Evolutionary conservation across 2,888 invertebrate species (phyloP).

Genomic region (Parnassius apollo): DNA sequence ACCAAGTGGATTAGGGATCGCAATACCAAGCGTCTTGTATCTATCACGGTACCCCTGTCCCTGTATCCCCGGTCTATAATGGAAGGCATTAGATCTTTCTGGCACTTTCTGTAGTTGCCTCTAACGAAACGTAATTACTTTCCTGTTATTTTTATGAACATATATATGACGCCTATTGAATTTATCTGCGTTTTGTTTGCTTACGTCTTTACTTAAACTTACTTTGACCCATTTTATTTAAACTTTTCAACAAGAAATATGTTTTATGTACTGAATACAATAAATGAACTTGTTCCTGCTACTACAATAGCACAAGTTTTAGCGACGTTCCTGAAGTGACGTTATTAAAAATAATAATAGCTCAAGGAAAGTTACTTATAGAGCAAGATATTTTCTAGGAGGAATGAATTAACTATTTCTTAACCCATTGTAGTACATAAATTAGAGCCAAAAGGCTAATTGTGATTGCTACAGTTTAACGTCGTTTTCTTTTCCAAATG

Average conservation of each 20-base stretch:
- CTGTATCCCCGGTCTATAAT: too few species aligned
- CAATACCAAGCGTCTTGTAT: too few species aligned
- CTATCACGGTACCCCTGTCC: too few species aligned
- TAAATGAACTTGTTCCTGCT: constrained; percentile 2
- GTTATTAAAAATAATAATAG: constrained; percentile 23
- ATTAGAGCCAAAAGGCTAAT: neutral
- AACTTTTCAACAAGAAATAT: constrained; percentile 1
- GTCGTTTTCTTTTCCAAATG: too few species aligned
- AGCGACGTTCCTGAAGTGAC: constrained; percentile 22
- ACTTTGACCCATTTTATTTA: neutral
- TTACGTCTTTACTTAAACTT: too few species aligned
- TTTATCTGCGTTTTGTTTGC: too few species aligned
- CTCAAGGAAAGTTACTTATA: constrained; percentile 15
- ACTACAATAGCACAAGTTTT: constrained; percentile 12
- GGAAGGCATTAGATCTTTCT: too few species aligned
- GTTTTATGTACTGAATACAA: neutral
- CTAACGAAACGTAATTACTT: too few species aligned
- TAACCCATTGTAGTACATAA: neutral
- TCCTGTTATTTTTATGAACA: too few species aligned
- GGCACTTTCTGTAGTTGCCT: too few species aligned
- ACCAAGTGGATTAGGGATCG: too few species aligned
- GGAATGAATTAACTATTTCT: constrained; percentile 1
- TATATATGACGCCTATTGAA: too few species aligned
- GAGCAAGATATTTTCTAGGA: constrained; percentile 8
- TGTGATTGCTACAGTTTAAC: neutral